Evolutionary conservation across 2,113 vertebrate species (phyloP), one percentile per base, ranked within the genome.

Genomic region (Rafetus swinhoei): DNA sequence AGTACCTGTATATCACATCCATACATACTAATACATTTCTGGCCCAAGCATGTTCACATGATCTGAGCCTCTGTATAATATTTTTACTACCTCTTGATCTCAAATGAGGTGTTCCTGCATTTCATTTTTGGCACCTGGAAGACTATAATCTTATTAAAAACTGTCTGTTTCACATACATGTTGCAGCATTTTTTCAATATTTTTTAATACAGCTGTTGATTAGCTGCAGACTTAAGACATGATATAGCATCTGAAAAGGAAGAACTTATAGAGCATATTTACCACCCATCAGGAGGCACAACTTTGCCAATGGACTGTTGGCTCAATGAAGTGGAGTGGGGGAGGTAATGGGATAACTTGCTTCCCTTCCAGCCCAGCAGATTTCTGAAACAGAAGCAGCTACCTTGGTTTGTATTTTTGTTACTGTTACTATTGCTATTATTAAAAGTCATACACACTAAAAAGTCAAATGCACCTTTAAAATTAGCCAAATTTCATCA

Each of bases 361-460:
- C 2, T 94, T 88, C 60, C 24, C 53, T 25, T 81, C 50, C 13
- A 87, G 62, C 21, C 35, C 21, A 69, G 52, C 7, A 90, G 79
- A 89, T 91, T 95, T 95, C 86, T 85, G 3, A 72, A 76, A 27
- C 11, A 65, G n/a, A 39, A 57, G 2, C 29, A 60, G 54, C 8
- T 83, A 14, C 6, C 45, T 12, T 86, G 77, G 21, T 69, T 60
- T 92, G 39, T 13, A 86, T 82, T 35, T 35, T 18, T 35, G 19
- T 72, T 72, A 72, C n/a, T 72, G 18, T 82, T 81, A 72, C n/a
- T 52, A 77, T 79, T 25, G n/a, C 77, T 57, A 53, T 59, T 89
- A 93, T 53, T 62, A 92, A 45, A 93, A 91, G 77, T 87, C 45
- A 85, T 82, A 88, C 65, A 85, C 9, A 22, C 0, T 96, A 90